These are phyloP conservation scores for Enteromius paludinosus DNA, from an alignment of 2,797 vertebrate genomes.

Conservation along the genomic window DNA sequence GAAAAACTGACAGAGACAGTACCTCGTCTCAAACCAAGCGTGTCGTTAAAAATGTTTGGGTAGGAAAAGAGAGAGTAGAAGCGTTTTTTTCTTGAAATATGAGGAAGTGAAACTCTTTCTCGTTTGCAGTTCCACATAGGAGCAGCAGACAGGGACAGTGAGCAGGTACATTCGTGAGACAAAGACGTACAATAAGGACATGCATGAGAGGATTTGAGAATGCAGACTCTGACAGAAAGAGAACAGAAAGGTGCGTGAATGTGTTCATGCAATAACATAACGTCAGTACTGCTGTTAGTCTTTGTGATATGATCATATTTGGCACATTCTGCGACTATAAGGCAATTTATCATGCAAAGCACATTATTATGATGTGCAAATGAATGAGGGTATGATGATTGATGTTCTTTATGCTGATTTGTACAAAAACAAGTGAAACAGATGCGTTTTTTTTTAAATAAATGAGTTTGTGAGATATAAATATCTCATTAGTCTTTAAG, in stretches of 20 bases:
- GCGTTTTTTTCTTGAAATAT: slow-evolving; percentile 3
- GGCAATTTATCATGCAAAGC: not conserved
- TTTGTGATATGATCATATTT: slow-evolving; percentile 41
- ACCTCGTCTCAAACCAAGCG: slow-evolving; percentile 15
- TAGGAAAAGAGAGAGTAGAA: slow-evolving; percentile 15
- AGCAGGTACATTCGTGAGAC: slow-evolving; percentile 39
- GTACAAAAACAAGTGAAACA: not conserved
- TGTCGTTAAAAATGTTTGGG: slow-evolving; percentile 3
- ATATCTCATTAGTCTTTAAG: not conserved
- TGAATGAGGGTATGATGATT: not conserved
- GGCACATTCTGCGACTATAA: slow-evolving; percentile 14
- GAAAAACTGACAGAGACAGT: not conserved
- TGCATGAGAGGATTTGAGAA: slow-evolving; percentile 63
- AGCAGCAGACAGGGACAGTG: slow-evolving; percentile 47
- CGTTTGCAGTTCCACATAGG: slow-evolving; percentile 33
- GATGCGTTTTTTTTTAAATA: not conserved
- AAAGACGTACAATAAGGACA: slow-evolving; percentile 74
- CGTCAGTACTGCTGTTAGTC: slow-evolving; percentile 74
- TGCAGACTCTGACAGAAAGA: slow-evolving; percentile 42
- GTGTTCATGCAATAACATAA: slow-evolving; percentile 75
- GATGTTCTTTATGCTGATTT: not conserved
- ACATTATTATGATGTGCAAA: slow-evolving; percentile 8
- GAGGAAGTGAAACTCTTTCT: slow-evolving; percentile 20
- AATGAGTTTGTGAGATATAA: slow-evolving; percentile 18
- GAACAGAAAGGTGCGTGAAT: slow-evolving; percentile 52